Evolutionary conservation across 2,888 invertebrate species (phyloP), one percentile per base, ranked within the genome.

Genomic region (Phaedon cochleariae): DNA sequence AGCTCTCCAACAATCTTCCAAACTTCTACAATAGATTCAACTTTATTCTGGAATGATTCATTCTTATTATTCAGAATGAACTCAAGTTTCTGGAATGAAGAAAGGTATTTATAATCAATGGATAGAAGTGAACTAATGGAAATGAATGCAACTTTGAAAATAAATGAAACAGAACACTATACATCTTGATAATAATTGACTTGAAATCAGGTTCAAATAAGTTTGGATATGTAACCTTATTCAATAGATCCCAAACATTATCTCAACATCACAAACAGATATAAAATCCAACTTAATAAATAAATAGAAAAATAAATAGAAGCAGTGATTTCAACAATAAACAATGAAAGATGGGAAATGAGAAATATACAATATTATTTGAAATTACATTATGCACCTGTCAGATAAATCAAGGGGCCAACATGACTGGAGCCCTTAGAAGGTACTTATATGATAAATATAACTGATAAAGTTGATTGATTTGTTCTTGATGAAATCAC

Each of bases 41-140:
- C 76, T 75, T 82, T 82, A 45, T 76, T 77, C 49, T 76, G 73
- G 66, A 80, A 81, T 4, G 75, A 67, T 73, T 80, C 80, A 62
- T 73, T 72, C 72, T 80, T 81, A 69, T 78, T 80, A 71, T 80
- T 82, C 59, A 83, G 73, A 60, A 81, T 80, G 61, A 71, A 71
- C 66, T 83, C 82, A 63, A 79, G 77, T 76, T 79, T 79, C 82
- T 82, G 79, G 48, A 79, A 81, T 21, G 15, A 71, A 67, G 66
- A 73, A 74, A 55, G 48, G 2, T 51, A 46, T 17, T 63, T 26
- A 26, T 3, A 41, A n/a, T 10, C 2, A 10, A 34, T 34, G 5
- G 2, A 34, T 2, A 10, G 34, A 34, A 10, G 12, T 10, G 2
- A 34, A 26, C 26, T n/a, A 34, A 34, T 2, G 12, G 6, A 34